Base-by-base conservation (phyloP, 2,888 invertebrate genomes). In the Diaperis boleti region DNA sequence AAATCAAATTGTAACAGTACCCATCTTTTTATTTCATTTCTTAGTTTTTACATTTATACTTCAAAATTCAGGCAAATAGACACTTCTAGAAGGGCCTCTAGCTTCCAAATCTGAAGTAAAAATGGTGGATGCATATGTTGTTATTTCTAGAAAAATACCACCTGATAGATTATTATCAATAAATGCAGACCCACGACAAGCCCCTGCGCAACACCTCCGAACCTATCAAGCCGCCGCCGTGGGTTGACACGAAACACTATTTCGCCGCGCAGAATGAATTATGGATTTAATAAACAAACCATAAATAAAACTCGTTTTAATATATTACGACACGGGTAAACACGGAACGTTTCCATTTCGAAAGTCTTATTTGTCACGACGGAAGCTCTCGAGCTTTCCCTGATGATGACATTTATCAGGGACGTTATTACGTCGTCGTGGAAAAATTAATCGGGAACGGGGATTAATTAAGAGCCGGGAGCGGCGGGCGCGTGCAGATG, bases 251-350 rank as follows among this genome's bases (percentile, higher is more conserved):
- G 63, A 66, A 69, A 67, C 68, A 68, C 69, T 70, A 71, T 69
- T 72, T 67, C 60, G 59, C 69, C 65, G 65, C 64, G 4, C 55
- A 56, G 59, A 66, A 65, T 70, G 72, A 73, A 69, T 72, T 73
- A 73, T 72, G 70, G 71, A 70, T 72, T 71, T 72, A 72, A 73
- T 73, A 72, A 73, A 73, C 72, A 73, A 72, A 71, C 72, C 72
- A 73, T 73, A 73, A 72, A 73, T 72, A 73, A 72, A 67, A 69
- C 62, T 67, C 65, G 65, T 67, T 59, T 69, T 73, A 71, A 73
- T 73, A 71, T 71, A 73, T 72, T 69, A 69, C 62, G 67, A 69
- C 63, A 64, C 37, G 55, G 57, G 66, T 66, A 69, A 71, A 70
- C 66, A 69, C 60, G 62, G 65, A 68, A 55, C 66, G 68, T 62